Conservation (phyloP, 2,888 invertebrate genomes). For the Trissonchulus latispiculum region DNA sequence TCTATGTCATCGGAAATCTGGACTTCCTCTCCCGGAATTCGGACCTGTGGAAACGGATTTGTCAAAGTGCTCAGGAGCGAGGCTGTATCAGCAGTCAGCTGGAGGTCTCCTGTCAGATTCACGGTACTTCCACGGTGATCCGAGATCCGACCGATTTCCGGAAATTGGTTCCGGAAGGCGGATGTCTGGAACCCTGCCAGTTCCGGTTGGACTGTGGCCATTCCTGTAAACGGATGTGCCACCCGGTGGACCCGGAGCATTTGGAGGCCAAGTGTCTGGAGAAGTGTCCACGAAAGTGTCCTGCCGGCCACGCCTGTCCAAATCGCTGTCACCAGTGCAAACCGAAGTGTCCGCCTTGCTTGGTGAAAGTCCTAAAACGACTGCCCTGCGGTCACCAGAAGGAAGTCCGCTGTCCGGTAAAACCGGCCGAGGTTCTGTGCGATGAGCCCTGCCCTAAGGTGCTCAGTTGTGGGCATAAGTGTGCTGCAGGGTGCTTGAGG, state of each 20-base stretch:
- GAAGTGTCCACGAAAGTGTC: constrained; percentile 52
- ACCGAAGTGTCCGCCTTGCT: constrained; percentile 32
- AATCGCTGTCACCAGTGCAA: constrained; percentile 50
- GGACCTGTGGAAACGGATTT: constrained; percentile 24
- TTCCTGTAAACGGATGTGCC: constrained; percentile 55
- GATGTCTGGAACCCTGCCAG: constrained; percentile 55
- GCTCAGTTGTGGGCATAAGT: constrained; percentile 52
- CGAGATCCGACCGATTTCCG: constrained; percentile 27
- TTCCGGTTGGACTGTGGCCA: constrained; percentile 55
- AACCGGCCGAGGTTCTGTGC: constrained; percentile 33
- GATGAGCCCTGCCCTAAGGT: constrained; percentile 29
- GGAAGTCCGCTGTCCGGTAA: constrained; percentile 27
- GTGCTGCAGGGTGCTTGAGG: constrained; percentile 50
- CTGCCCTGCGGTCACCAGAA: constrained; percentile 33
- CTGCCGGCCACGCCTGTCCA: constrained; percentile 49
- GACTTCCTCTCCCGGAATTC: background rate
- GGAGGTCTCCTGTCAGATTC: constrained; percentile 22
- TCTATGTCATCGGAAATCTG: constrained; percentile 18
- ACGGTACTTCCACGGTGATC: constrained; percentile 20
- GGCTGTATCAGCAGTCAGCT: constrained; percentile 49
- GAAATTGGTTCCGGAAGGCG: constrained; percentile 46
- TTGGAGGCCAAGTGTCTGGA: constrained; percentile 46
- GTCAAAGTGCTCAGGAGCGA: constrained; percentile 11
- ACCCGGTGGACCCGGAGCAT: constrained; percentile 54
- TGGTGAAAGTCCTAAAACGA: constrained; percentile 29